A percentile compares a stretch with the other conserved stretches of the same genome.
Evolutionary conservation across 2,113 vertebrate genomes (phyloP).

Genomic region (Helogale parvula): DNA sequence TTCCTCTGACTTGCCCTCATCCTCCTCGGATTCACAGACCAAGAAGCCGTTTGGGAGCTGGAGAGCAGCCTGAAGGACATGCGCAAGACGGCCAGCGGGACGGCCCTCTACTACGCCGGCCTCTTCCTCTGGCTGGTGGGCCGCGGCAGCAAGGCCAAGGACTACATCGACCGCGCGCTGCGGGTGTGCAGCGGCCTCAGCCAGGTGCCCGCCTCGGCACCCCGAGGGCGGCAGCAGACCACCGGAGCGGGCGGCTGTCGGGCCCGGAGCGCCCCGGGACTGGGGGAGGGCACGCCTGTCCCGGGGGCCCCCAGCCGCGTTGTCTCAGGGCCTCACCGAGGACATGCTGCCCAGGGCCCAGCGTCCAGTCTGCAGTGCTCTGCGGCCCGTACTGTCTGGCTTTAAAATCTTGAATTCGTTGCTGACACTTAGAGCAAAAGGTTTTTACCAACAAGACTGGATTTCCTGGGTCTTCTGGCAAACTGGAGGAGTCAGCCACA

Average conservation of each 20-base stretch:
- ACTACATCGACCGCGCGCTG: slow-evolving; percentile 82
- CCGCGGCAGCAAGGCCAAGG: slow-evolving; percentile 77
- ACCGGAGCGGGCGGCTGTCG: too few relatives aligned
- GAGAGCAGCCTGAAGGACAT: slow-evolving; percentile 80
- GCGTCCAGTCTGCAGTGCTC: background rate
- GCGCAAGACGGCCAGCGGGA: slow-evolving; percentile 48
- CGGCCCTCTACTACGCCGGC: slow-evolving; percentile 76
- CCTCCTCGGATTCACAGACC: slow-evolving; percentile 59
- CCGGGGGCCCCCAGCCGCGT: fast-evolving
- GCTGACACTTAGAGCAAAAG: background rate
- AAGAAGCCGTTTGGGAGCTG: slow-evolving; percentile 78
- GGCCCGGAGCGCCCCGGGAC: background rate
- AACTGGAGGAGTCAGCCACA: background rate
- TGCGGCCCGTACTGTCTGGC: background rate
- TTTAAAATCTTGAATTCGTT: background rate
- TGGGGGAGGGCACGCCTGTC: background rate
- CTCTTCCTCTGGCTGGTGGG: slow-evolving; percentile 84
- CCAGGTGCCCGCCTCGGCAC: slow-evolving; percentile 28
- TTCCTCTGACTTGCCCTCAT: background rate
- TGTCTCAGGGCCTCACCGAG: background rate
- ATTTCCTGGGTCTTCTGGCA: background rate
- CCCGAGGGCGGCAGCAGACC: too few relatives aligned
- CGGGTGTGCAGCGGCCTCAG: slow-evolving; percentile 72
- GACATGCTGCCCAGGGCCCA: background rate
- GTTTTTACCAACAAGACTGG: background rate